Conservation (phyloP, 23 tunicate species). For the Halocynthia aurantium region DNA sequence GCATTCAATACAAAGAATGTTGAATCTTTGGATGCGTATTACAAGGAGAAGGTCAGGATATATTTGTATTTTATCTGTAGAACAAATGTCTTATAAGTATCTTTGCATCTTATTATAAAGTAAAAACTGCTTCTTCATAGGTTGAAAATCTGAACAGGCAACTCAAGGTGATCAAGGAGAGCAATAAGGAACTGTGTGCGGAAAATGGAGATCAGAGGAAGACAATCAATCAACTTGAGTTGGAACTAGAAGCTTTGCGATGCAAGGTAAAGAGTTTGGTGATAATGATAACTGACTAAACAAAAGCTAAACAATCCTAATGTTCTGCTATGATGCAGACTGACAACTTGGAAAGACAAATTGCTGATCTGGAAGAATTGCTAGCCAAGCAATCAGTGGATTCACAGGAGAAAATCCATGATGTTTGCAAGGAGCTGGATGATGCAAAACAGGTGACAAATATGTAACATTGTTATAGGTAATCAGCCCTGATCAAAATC, state of each 20-base stretch:
- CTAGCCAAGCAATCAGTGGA: constrained; percentile 23
- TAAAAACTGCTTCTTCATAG: constrained; percentile 1
- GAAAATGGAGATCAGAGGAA: constrained; percentile 79
- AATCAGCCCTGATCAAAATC: too few species aligned
- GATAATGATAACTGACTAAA: neutral
- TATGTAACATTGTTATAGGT: too few species aligned
- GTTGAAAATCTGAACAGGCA: constrained; percentile 56
- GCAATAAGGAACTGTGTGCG: constrained; percentile 41
- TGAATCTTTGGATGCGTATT: constrained; percentile 61
- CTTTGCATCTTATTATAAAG: too few species aligned
- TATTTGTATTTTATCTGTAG: neutral
- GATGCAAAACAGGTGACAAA: constrained; percentile 44
- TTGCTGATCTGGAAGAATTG: constrained; percentile 36
- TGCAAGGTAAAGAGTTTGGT: constrained; percentile 37
- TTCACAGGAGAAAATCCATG: constrained; percentile 33
- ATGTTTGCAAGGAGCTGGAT: constrained; percentile 49
- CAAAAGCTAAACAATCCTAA: neutral
- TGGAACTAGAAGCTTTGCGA: constrained; percentile 74
- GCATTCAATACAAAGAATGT: constrained; percentile 79
- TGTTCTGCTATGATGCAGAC: constrained; percentile 20
- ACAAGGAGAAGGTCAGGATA: constrained; percentile 69
- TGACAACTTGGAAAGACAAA: constrained; percentile 32
- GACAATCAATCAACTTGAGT: constrained; percentile 59
- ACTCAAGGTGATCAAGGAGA: constrained; percentile 52
- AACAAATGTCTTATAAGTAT: neutral